These are phyloP conservation scores for Cebus imitator DNA, from an alignment of 2,113 vertebrate genomes.

Conservation along the genomic window DNA sequence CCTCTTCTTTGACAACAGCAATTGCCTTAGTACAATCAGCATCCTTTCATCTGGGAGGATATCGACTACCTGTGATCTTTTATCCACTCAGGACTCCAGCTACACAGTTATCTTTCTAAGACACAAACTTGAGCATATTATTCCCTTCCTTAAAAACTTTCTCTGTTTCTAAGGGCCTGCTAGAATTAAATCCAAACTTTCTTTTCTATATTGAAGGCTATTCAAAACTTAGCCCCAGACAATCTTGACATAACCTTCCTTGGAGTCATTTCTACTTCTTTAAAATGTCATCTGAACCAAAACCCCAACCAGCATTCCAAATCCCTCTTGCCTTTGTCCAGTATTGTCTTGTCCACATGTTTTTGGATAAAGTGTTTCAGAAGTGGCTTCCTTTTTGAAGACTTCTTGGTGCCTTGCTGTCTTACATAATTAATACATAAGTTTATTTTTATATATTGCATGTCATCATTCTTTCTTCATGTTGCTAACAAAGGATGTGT, in stretches of 20 bases:
- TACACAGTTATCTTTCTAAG: slow-evolving; percentile 2
- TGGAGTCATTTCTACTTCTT: background rate
- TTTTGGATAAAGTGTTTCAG: slow-evolving; percentile 14
- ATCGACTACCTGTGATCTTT: background rate
- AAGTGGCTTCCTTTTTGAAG: background rate
- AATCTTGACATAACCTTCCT: background rate
- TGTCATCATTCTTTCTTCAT: background rate
- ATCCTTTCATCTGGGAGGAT: background rate
- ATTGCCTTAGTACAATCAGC: background rate
- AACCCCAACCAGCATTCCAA: background rate
- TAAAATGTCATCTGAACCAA: background rate
- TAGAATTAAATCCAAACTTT: background rate
- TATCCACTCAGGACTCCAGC: background rate
- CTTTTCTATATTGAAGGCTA: background rate
- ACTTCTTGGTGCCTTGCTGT: background rate
- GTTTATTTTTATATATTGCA: background rate
- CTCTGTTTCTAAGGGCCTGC: background rate
- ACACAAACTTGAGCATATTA: background rate
- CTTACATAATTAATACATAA: background rate
- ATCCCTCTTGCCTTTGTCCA: background rate
- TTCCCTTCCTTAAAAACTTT: background rate
- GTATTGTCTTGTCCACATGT: background rate
- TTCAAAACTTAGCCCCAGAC: background rate
- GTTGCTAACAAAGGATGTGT: background rate
- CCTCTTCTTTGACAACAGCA: background rate